Evolutionary conservation across 2,797 vertebrate genomes (phyloP).

Genomic region (Avahi laniger): DNA sequence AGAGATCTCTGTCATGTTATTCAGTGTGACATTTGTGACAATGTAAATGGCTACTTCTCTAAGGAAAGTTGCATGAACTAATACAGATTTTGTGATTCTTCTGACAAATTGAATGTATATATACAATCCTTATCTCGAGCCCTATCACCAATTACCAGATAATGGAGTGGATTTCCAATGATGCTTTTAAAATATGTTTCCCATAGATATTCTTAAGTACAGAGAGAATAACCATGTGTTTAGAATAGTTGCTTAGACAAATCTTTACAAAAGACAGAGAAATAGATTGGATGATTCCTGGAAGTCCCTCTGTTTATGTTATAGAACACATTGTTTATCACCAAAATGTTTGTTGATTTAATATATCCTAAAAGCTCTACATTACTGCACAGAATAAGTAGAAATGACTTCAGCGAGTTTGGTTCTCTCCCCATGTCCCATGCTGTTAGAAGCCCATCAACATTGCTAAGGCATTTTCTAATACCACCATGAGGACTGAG

Average conservation of each 20-base stretch:
- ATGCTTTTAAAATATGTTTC: slow-evolving; percentile 47
- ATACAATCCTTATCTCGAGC: background rate
- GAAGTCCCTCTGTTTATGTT: background rate
- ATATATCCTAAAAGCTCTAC: background rate
- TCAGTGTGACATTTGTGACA: slow-evolving; percentile 4
- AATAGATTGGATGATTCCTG: background rate
- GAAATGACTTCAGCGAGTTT: background rate
- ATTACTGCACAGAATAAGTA: background rate
- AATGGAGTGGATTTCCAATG: slow-evolving; percentile 7
- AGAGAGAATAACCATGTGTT: slow-evolving; percentile 10
- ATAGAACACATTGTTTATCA: slow-evolving; percentile 11
- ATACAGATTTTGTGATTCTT: slow-evolving; percentile 3
- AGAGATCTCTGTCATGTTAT: slow-evolving; percentile 33
- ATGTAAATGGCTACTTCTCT: slow-evolving; percentile 29
- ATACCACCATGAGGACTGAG: background rate
- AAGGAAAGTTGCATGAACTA: slow-evolving; percentile 35
- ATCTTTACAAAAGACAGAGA: slow-evolving; percentile 34
- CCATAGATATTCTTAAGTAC: slow-evolving; percentile 18
- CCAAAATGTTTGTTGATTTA: background rate
- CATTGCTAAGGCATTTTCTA: background rate
- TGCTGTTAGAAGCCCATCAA: background rate
- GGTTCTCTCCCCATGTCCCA: background rate
- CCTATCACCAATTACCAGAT: background rate
- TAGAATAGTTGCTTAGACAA: slow-evolving; percentile 20
- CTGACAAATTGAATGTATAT: slow-evolving; percentile 32